Percentiles rank a stretch among this genome's conserved stretches.
Evolutionary conservation across 2,888 invertebrate species (phyloP).

Genomic region (Cordylochernes scorpioides): DNA sequence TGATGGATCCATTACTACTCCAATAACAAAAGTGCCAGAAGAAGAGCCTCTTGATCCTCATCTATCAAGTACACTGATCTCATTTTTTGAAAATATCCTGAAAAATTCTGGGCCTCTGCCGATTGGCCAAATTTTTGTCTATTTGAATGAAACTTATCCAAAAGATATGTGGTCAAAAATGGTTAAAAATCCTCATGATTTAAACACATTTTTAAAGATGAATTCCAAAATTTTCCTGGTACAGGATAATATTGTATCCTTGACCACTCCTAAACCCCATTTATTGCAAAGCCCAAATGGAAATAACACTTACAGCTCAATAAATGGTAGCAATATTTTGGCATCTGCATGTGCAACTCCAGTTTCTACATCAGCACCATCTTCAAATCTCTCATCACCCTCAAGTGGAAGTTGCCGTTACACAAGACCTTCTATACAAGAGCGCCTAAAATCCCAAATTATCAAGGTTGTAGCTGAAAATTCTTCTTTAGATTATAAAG

Average conservation of each 20-base stretch:
- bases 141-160: conserved; percentile 41
- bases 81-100: conserved; percentile 13
- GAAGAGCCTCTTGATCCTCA: conserved; percentile 16
- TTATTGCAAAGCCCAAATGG: neutral
- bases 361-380: conserved; percentile 1
- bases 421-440: conserved; percentile 47
- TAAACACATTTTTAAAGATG: conserved; percentile 65
- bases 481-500: conserved; percentile 31
- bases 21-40: conserved; percentile 14
- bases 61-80: conserved; percentile 15
- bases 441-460: conserved; percentile 59
- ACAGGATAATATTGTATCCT: conserved; percentile 63
- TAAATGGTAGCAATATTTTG: neutral
- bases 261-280: conserved; percentile 25
- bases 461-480: conserved; percentile 71
- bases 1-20: conserved; percentile 13
- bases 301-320: neutral
- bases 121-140: conserved; percentile 58
- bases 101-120: conserved; percentile 35
- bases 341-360: conserved; percentile 1
- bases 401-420: conserved; percentile 5
- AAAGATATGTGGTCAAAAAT: conserved; percentile 54
- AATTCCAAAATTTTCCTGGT: conserved; percentile 84
- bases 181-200: conserved; percentile 67
- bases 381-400: conserved; percentile 8